These are phyloP conservation scores for Crossoptilon crossoptilon DNA, from an alignment of 2,797 vertebrate species.

Conservation along the genomic window DNA sequence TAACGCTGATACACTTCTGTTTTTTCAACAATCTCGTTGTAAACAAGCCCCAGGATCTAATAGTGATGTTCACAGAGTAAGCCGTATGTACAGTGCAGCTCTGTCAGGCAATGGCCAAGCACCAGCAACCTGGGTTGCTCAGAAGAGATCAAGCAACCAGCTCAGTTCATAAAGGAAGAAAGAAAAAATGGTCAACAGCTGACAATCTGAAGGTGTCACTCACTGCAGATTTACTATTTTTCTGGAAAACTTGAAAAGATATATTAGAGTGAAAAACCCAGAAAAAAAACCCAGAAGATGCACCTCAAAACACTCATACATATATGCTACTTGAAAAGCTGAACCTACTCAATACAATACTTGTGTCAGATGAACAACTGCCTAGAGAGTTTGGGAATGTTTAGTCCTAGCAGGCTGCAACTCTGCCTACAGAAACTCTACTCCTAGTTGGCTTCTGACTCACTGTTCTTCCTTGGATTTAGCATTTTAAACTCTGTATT, in stretches of 20 bases:
- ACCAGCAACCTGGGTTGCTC: neutral
- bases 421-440: neutral
- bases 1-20: neutral
- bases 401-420: conserved; percentile 34
- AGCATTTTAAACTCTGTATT: neutral
- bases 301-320: conserved; percentile 34
- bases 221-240: neutral
- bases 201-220: neutral
- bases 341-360: conserved; percentile 41
- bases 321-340: conserved; percentile 54
- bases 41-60: conserved; percentile 13
- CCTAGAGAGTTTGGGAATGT: conserved; percentile 53
- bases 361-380: conserved; percentile 70
- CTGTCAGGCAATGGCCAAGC: neutral
- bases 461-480: neutral
- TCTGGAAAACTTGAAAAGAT: neutral
- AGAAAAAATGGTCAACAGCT: neutral
- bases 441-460: neutral
- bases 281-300: conserved; percentile 14
- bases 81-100: neutral
- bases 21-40: conserved; percentile 18
- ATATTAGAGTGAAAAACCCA: conserved; percentile 1
- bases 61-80: neutral
- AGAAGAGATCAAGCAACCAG: neutral
- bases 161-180: neutral